phyloP scores from a whole-genome alignment of 53 echinoderm and acorn worm genomes.

The Antedon mediterranea region DNA sequence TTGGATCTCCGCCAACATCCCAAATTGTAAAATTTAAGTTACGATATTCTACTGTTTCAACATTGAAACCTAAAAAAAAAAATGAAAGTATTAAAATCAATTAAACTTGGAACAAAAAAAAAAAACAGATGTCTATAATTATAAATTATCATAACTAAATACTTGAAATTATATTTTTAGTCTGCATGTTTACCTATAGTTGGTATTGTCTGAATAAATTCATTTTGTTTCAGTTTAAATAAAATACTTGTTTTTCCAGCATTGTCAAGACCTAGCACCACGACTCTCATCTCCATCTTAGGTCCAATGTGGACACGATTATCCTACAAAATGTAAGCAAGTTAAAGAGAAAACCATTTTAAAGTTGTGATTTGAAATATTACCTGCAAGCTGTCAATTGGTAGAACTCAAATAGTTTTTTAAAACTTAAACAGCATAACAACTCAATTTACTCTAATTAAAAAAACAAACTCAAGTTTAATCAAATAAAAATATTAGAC shows the following conservation, averaged over 20 bases:
- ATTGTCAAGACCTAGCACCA: conserved; percentile 70
- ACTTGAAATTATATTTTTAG: too few species aligned
- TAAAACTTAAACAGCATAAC: too few species aligned
- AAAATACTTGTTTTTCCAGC: conserved; percentile 88
- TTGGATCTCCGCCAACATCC: conserved; percentile 91
- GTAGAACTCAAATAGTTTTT: too few species aligned
- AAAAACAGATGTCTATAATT: too few species aligned
- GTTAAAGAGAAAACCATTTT: too few species aligned
- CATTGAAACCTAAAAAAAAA: conserved; percentile 65
- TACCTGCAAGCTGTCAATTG: too few species aligned
- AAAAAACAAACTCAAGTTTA: too few species aligned
- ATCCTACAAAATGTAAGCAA: conserved; percentile 26
- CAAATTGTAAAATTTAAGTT: conserved; percentile 88
- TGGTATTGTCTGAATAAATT: conserved; percentile 74
- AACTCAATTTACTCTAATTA: too few species aligned
- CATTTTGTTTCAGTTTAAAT: conserved; percentile 87
- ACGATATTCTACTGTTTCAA: conserved; percentile 86
- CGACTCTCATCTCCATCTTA: conserved; percentile 97
- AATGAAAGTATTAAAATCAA: neutral
- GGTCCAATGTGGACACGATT: conserved; percentile 87
- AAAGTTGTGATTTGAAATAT: too few species aligned
- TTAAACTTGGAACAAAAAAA: too few species aligned
- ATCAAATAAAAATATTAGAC: too few species aligned
- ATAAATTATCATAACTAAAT: too few species aligned
- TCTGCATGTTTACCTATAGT: conserved; percentile 58